Evolutionary conservation across 2,888 invertebrate species (phyloP).

Genomic region (Strigamia crassipes): DNA sequence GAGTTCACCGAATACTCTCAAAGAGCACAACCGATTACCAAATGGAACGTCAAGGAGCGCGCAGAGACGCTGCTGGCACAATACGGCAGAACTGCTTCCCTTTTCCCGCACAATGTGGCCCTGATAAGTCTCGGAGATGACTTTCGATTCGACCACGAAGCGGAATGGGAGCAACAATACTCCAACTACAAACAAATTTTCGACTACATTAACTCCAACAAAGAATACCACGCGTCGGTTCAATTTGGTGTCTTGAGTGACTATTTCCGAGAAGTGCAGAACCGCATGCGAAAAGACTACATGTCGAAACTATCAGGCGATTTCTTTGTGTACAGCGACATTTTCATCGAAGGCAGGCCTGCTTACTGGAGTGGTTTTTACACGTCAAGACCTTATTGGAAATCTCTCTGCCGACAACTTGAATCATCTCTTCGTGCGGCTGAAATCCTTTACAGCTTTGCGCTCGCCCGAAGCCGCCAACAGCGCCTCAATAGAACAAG

Average conservation of each 20-base stretch:
- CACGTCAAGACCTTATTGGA: slow-evolving; percentile 76
- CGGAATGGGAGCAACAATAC: slow-evolving; percentile 95
- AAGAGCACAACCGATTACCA: slow-evolving; percentile 80
- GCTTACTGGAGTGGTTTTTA: slow-evolving; percentile 98
- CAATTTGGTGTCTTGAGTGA: slow-evolving; percentile 88
- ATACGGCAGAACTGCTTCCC: slow-evolving; percentile 83
- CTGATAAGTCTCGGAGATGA: slow-evolving; percentile 95
- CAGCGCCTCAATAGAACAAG: slow-evolving; percentile 63
- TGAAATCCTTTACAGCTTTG: slow-evolving; percentile 83
- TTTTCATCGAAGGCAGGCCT: slow-evolving; percentile 86
- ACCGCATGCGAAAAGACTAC: slow-evolving; percentile 62
- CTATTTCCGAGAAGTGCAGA: slow-evolving; percentile 77
- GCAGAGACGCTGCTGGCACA: slow-evolving; percentile 85
- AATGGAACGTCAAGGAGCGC: slow-evolving; percentile 80
- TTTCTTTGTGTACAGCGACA: slow-evolving; percentile 95
- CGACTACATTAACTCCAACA: slow-evolving; percentile 81
- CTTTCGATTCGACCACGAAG: slow-evolving; percentile 85
- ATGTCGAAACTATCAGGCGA: slow-evolving; percentile 83
- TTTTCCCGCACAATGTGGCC: slow-evolving; percentile 89
- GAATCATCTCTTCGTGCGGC: slow-evolving; percentile 80
- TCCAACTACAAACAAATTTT: slow-evolving; percentile 87
- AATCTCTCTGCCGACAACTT: slow-evolving; percentile 67
- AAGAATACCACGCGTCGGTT: slow-evolving; percentile 75
- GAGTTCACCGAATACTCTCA: slow-evolving; percentile 85
- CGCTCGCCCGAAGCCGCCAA: slow-evolving; percentile 77